A percentile compares a stretch with the other conserved stretches of the same genome.
These are phyloP conservation scores for Catagonus wagneri DNA, from an alignment of 2,113 vertebrate genomes.

Conservation along the genomic window DNA sequence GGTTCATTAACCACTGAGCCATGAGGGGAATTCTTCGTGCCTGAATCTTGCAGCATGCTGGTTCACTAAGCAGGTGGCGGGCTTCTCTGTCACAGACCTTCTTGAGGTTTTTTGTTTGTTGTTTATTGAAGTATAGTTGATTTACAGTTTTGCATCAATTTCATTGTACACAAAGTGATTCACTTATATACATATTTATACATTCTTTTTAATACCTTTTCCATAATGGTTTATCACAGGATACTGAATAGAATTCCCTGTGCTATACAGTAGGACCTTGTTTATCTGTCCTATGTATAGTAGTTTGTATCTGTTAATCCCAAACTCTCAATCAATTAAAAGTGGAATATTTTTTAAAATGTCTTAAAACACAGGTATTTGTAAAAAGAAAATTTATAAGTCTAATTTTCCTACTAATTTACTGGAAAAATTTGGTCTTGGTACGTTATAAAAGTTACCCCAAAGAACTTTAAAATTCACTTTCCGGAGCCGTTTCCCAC, in stretches of 20 bases:
- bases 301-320: no score
- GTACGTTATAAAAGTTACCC: conserved; percentile 1
- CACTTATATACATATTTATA: no score
- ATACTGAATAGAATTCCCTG: no score
- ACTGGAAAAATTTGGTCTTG: conserved; percentile 27
- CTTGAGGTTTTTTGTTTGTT: neutral
- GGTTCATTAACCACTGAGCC: no score
- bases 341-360: neutral
- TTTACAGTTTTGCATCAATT: no score
- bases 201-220: no score
- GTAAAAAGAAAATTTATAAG: neutral
- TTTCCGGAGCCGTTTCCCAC: neutral
- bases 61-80: neutral
- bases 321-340: no score
- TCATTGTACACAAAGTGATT: no score
- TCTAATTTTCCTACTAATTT: neutral
- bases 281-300: no score
- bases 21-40: neutral
- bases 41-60: neutral
- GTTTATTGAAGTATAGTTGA: no score
- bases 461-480: neutral
- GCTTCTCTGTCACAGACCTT: neutral
- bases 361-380: neutral
- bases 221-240: no score
- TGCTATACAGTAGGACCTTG: no score